Evolutionary conservation across 2,797 vertebrate genomes (phyloP), one percentile per base, ranked within the genome.

Genomic region (Columba guinea): DNA sequence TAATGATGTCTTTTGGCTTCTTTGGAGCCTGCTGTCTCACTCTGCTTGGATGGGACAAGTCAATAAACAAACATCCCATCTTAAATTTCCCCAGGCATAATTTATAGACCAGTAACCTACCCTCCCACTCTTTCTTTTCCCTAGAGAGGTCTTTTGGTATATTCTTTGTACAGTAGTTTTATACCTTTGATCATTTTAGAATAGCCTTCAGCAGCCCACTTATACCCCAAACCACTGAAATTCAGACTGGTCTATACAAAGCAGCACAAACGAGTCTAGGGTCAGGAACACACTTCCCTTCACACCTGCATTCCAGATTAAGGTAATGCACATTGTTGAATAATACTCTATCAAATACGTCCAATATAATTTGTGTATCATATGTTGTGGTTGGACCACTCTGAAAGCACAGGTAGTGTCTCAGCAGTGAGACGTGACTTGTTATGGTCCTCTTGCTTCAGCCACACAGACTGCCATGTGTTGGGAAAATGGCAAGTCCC

Each of bases 301-400:
- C 22, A 0, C 34, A 35, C 39, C 58, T 62, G 24, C 28, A 35
- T 90, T 48, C 87, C 39, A 39, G 60, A 67, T 94, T 93, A 96
- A 93, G 62, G 19, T 28, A 95, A 94, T 78, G 82, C 73, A 86
- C 83, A 73, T 86, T 74, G 65, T 87, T 37, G 80, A 81, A 74
- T 67, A 82, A 92, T 71, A 77, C 12, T 64, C 84, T 86, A 89
- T 90, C 87, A 95, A 90, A 92, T 39, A 71, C 44, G 41, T 51
- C 59, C 5, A 13, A 67, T 62, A 56, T 59, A 51, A 67, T 95
- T 90, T 95, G 68, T 49, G 84, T 53, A 95, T 69, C 58, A 71
- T 84, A 87, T 22, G 27, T 51, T 51, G 58, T 23, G 11, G 11
- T 2, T 48, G 27, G 53, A 53, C 17, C 16, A 53, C 41, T 90